Evolutionary conservation across 2,888 invertebrate genomes (phyloP).

Genomic region (Dolichopus griseipennis): DNA sequence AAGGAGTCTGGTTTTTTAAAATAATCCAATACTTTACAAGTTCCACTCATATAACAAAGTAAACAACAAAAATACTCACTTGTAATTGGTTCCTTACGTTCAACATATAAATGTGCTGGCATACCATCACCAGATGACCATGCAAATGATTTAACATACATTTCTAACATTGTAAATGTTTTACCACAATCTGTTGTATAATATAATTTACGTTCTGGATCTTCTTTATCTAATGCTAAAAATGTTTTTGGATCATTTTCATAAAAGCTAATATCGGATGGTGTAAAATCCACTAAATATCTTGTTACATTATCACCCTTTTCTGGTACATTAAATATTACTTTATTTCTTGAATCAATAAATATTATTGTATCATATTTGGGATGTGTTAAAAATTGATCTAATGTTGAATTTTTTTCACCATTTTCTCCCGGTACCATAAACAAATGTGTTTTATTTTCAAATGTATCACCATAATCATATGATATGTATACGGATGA

Average conservation of each 20-base stretch:
- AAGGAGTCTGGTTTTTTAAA: too few species aligned
- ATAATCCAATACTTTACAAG: too few species aligned
- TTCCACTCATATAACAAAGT: background rate
- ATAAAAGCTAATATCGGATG: conserved; percentile 68
- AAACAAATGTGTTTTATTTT: conserved; percentile 62
- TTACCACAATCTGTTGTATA: conserved; percentile 66
- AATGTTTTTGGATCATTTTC: conserved; percentile 60
- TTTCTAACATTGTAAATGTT: conserved; percentile 59
- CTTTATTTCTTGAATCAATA: conserved; percentile 67
- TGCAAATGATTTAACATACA: conserved; percentile 67
- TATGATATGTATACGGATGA: conserved; percentile 67
- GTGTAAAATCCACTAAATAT: conserved; percentile 60
- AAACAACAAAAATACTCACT: conserved; percentile 32
- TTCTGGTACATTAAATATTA: conserved; percentile 66
- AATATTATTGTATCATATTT: conserved; percentile 74
- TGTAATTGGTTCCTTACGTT: conserved; percentile 55
- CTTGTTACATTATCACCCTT: conserved; percentile 59
- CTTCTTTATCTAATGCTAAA: conserved; percentile 66
- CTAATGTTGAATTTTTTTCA: conserved; percentile 58
- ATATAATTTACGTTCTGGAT: conserved; percentile 58
- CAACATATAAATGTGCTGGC: conserved; percentile 54
- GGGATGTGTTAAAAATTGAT: conserved; percentile 79
- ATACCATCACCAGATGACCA: conserved; percentile 56
- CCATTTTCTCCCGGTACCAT: conserved; percentile 48
- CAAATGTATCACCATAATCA: conserved; percentile 75